Conservation (phyloP, 2,888 invertebrate species). For the Pristionchus entomophagus region DNA sequence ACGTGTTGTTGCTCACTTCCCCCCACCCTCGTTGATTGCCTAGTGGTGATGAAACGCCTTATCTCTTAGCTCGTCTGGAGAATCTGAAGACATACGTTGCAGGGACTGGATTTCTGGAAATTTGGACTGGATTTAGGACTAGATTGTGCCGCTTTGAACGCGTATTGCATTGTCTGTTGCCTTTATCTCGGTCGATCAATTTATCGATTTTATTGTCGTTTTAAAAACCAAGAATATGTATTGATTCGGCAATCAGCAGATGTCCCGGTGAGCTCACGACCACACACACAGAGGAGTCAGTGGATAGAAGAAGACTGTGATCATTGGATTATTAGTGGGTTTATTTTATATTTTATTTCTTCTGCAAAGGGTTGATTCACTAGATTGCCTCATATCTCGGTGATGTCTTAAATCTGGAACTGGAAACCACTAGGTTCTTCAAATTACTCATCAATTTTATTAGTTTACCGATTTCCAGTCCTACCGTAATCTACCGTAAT, state of each 20-base stretch:
- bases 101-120: too few relatives aligned
- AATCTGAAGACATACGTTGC: too few relatives aligned
- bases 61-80: too few relatives aligned
- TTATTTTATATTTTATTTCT: not conserved
- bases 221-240: not conserved
- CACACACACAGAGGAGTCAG: not conserved
- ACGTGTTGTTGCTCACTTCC: too few relatives aligned
- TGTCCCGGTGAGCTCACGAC: conserved; percentile 15
- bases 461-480: not conserved
- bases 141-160: too few relatives aligned
- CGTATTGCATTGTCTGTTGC: too few relatives aligned
- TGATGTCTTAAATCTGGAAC: not conserved
- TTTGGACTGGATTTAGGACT: too few relatives aligned
- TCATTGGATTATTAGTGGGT: conserved; percentile 8
- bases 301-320: not conserved
- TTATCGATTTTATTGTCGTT: not conserved
- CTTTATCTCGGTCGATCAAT: not conserved
- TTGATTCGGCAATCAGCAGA: not conserved
- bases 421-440: not conserved
- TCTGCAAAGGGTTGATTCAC: not conserved
- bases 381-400: not conserved
- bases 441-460: not conserved
- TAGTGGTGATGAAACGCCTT: too few relatives aligned
- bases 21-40: too few relatives aligned
- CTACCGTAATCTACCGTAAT: not conserved